Percentiles rank a stretch among this genome's conserved stretches.
phyloP scores from a whole-genome alignment of 2,888 invertebrate genomes.

The Teleogryllus oceanicus region DNA sequence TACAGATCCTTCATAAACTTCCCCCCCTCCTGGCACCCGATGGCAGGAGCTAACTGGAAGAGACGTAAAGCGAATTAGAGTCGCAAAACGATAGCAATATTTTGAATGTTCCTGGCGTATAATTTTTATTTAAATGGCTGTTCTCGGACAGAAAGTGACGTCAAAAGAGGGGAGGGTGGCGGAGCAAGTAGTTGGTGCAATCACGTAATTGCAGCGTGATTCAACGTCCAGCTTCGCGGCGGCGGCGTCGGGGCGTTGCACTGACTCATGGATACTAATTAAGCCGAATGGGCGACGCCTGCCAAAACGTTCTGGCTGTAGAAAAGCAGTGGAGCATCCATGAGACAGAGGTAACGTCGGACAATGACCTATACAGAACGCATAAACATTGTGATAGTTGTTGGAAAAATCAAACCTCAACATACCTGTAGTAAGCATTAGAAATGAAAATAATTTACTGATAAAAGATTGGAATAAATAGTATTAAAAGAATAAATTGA shows the following conservation, averaged over 20 bases:
- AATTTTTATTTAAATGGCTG: conserved; percentile 18
- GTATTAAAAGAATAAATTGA: no score
- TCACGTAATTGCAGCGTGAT: not conserved
- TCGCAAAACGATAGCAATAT: not conserved
- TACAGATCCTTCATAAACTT: not conserved
- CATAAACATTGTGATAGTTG: no score
- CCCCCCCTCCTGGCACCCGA: not conserved
- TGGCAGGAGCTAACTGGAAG: not conserved
- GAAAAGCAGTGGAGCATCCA: no score
- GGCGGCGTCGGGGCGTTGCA: not conserved
- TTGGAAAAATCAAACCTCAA: no score
- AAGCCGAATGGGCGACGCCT: not conserved
- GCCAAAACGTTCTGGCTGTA: no score
- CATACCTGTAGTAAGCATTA: no score
- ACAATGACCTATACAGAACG: no score
- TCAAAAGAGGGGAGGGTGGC: not conserved
- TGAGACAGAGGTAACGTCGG: no score
- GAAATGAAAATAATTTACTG: no score
- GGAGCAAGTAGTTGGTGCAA: not conserved
- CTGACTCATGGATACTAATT: conserved; percentile 4
- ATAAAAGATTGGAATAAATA: no score
- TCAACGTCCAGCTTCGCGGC: not conserved
- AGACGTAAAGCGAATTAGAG: not conserved
- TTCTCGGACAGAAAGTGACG: not conserved
- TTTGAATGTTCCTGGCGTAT: not conserved